Evolutionary conservation across 2,797 vertebrate genomes (phyloP), one percentile per base, ranked within the genome.

Genomic region (Coccyzus lansbergi): DNA sequence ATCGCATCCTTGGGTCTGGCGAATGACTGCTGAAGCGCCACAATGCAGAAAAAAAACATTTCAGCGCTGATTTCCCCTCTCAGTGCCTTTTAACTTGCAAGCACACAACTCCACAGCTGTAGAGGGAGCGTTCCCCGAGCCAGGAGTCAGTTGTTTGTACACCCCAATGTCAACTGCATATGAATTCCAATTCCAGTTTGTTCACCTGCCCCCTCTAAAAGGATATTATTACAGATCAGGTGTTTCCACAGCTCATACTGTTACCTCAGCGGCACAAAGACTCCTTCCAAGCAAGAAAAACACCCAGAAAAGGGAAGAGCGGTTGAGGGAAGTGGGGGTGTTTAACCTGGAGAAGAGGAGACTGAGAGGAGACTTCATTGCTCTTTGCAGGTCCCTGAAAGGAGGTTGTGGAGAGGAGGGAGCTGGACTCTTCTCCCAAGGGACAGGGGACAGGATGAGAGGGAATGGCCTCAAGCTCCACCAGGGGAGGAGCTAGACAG

Each of bases 91-190:
- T 38, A 22, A 52, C 29, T 7, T 1, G 24, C 17, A 22, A 78
- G 49, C 38, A 20, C 0, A 0, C 1, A 1, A 24, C 49, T 51
- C 28, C 29, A 29, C 14, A 42, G 72, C 53, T 68, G 42, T 9
- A 22, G 36, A 44, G 18, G 21, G 25, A 46, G 10, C 12, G 13
- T 40, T 44, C n/a, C 8, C 59, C 48, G 51, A 58, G n/a, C 67
- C 31, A 2, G 7, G 53, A 13, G 18, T n/a, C 46, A 26, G 11
- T 40, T 8, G 25, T 58, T 83, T 55, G 15, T 14, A 28, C 5
- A 46, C 42, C 55, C 5, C 0, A 14, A n/a, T 31, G 59, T 33
- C 46, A 85, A 9, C 69, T 53, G 34, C 11, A 11, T 7, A 29
- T 1, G 3, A 28, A 53, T 51, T 48, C 55, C 48, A 6, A 36